phyloP scores from a whole-genome alignment of 2,888 invertebrate species.

The Lydus trimaculatus region DNA sequence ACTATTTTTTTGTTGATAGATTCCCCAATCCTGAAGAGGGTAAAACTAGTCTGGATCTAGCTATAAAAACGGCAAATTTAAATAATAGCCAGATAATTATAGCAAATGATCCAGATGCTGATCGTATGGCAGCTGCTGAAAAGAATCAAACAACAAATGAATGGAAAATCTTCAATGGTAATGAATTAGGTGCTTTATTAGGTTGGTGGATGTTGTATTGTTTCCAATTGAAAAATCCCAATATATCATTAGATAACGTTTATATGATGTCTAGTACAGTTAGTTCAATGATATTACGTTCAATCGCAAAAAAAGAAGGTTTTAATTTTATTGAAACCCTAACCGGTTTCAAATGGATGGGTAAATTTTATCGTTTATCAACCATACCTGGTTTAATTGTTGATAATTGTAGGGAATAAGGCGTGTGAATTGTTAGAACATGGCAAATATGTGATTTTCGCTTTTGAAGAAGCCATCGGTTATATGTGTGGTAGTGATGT shows the following conservation, averaged over 20 bases:
- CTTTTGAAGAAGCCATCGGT: slow-evolving; percentile 98
- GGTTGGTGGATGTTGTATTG: slow-evolving; percentile 91
- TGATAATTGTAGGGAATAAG: slow-evolving; percentile 70
- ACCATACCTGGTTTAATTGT: too few species aligned
- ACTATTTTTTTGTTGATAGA: slow-evolving; percentile 43
- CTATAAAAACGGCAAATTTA: slow-evolving; percentile 75
- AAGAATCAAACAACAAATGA: slow-evolving; percentile 69
- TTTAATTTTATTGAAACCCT: slow-evolving; percentile 85
- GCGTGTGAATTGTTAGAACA: slow-evolving; percentile 73
- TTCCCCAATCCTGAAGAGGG: slow-evolving; percentile 99
- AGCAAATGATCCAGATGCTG: slow-evolving; percentile 99
- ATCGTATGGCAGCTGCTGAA: slow-evolving; percentile 93
- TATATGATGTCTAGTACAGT: slow-evolving; percentile 95
- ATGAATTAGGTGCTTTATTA: slow-evolving; percentile 91
- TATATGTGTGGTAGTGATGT: slow-evolving; percentile 93
- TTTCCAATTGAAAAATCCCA: slow-evolving; percentile 63
- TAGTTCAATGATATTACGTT: slow-evolving; percentile 90
- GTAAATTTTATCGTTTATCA: too few species aligned
- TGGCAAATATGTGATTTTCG: slow-evolving; percentile 85
- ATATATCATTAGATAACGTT: slow-evolving; percentile 65
- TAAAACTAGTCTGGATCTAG: slow-evolving; percentile 69
- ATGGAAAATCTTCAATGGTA: slow-evolving; percentile 94
- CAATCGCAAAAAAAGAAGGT: slow-evolving; percentile 82
- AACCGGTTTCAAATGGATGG: slow-evolving; percentile 99
- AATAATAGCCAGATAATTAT: slow-evolving; percentile 77